phyloP scores from a whole-genome alignment of 2,113 vertebrate genomes.

The Lampris megalopsis region DNA sequence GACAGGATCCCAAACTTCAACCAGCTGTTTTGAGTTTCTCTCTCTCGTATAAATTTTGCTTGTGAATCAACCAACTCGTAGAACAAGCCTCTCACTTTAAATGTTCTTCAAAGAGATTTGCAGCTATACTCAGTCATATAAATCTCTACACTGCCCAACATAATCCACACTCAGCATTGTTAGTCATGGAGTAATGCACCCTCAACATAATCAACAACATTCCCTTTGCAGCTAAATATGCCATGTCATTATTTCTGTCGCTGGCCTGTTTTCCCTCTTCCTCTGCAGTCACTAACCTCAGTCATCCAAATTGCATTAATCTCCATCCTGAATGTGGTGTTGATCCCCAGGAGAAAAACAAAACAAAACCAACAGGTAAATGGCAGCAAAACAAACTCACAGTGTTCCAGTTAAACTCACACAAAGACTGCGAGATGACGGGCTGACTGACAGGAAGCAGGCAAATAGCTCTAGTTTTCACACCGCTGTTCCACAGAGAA shows the following conservation, averaged over 20 bases:
- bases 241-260: slow-evolving; percentile 37
- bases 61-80: slow-evolving; percentile 35
- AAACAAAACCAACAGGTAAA: too few species aligned
- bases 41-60: slow-evolving; percentile 31
- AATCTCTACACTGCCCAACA: slow-evolving; percentile 25
- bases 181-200: slow-evolving; percentile 45
- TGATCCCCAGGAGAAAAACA: slow-evolving; percentile 54
- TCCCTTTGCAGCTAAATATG: slow-evolving; percentile 39
- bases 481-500: slow-evolving; percentile 25
- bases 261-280: slow-evolving; percentile 36
- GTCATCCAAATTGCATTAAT: slow-evolving; percentile 44
- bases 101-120: slow-evolving; percentile 43
- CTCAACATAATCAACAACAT: slow-evolving; percentile 55
- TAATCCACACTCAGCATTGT: slow-evolving; percentile 56
- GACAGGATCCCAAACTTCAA: slow-evolving; percentile 42
- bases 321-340: slow-evolving; percentile 26
- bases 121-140: slow-evolving; percentile 22
- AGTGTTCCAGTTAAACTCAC: slow-evolving; percentile 30
- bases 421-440: slow-evolving; percentile 38
- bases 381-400: slow-evolving; percentile 6
- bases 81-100: slow-evolving; percentile 29
- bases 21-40: slow-evolving; percentile 46
- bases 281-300: slow-evolving; percentile 52
- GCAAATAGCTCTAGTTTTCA: slow-evolving; percentile 47
- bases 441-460: slow-evolving; percentile 42